Evolutionary conservation across 2,888 invertebrate genomes (phyloP), one percentile per base, ranked within the genome.

Genomic region (Lithophane ornitopus): DNA sequence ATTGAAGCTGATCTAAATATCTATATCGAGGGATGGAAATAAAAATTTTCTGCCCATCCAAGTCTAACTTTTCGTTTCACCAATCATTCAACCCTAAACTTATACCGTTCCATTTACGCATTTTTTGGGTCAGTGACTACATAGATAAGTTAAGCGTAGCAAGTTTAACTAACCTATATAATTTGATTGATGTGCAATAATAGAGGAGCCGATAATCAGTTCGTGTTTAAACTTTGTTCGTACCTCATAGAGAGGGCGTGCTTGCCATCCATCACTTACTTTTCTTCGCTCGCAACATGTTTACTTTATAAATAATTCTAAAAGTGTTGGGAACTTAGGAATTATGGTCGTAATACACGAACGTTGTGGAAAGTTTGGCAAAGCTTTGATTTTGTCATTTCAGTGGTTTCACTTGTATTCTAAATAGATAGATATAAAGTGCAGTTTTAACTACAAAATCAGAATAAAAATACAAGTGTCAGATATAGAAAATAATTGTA

Each of bases 31-130:
- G 19, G 46, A 71, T 41, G 14, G n/a, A 54, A 8, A 80, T 52
- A 58, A 49, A 14, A 16, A 84, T 87, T 87, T 90, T 89, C 89
- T 89, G 80, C 74, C 70, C 49, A 49, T 78, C 87, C 16, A 34
- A 89, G 70, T 88, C 87, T 87, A 89, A 84, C 88, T 82, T 83
- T 74, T 78, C 85, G 84, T 84, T 84, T 85, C 80, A 81, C 86
- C 1, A 66, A 39, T 56, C 88, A 89, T 62, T 72, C 54, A 76
- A 75, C 69, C 61, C 65, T 34, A 72, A 82, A 76, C 61, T 22
- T 70, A 26, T n/a, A 26, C 39, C 39, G 19, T 75, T 78, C 19
- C 83, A 71, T 80, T 69, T 74, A 86, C 81, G 80, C 78, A 81
- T 80, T 76, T 86, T 89, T 80, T 88, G 79, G 87, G 85, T 88